Conservation (phyloP, 2,888 invertebrate genomes). For the Andrena bucephala region DNA sequence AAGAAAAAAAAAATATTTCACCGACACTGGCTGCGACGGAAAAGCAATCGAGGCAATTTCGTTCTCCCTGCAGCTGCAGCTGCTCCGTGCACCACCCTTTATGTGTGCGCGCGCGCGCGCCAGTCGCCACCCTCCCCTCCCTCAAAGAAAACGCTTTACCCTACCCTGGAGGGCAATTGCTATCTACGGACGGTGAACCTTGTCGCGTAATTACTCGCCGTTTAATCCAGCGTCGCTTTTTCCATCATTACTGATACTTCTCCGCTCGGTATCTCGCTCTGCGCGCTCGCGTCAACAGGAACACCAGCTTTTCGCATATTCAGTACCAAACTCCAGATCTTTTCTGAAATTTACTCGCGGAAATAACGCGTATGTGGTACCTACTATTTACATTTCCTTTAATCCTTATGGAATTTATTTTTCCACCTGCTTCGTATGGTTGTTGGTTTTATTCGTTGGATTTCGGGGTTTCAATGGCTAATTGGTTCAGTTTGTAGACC, state of each 20-base stretch:
- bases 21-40: conserved; percentile 60
- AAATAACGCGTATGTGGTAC: neutral
- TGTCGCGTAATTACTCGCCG: conserved; percentile 76
- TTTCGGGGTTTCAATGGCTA: neutral
- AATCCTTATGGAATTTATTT: neutral
- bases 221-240: conserved; percentile 64
- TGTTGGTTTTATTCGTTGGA: neutral
- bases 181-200: conserved; percentile 72
- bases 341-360: neutral
- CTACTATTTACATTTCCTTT: neutral
- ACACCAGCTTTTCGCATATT: conserved; percentile 6
- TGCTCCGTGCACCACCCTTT: conserved; percentile 58
- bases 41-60: conserved; percentile 75
- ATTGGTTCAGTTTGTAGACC: neutral
- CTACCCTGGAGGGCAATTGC: conserved; percentile 66
- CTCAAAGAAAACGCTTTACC: conserved; percentile 65
- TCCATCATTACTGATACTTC: conserved; percentile 62
- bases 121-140: conserved; percentile 24
- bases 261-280: conserved; percentile 26
- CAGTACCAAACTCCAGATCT: neutral
- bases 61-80: conserved; percentile 65
- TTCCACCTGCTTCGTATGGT: neutral
- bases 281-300: conserved; percentile 25
- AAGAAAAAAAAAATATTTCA: conserved; percentile 60
- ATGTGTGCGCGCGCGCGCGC: neutral